Base-by-base conservation (phyloP, 2,888 invertebrate genomes). In the Eupithecia pulchellata region DNA sequence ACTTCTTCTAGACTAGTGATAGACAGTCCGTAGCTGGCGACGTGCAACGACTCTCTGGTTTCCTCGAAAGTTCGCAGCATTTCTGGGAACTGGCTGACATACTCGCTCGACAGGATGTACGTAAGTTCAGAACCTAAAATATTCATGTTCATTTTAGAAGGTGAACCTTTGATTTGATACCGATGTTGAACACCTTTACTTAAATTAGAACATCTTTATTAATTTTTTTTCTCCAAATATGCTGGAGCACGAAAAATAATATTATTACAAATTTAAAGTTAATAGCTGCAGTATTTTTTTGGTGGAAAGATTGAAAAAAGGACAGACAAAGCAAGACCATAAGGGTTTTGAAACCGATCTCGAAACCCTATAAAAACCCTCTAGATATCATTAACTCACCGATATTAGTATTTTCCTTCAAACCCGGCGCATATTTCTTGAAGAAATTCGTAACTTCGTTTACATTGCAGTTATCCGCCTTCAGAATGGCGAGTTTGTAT, bases 1-100 rank as follows among this genome's bases (percentile, higher is more conserved):
- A 98, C 98, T 92, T 98, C 98, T 91, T 98, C 98, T 86, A 98
- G 95, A n/a, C 97, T 98, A 2, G 98, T 98, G 29, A 98, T 95
- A 1, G 98, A 97, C 9, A 98, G 96, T 2, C 98, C 98, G 85
- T 97, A 98, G 81, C 97, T 97, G 55, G 95, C 95, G 47, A 98
- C 94, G 8, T 95, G 95, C 20, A 98, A 90, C 0, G 89, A 83
- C 0, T 91, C 86, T 64, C 95, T 95, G 47, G 94, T 90, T 0
- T 91, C 85, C 83, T 98, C 97, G 67, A 98, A 92, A 57, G 96
- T 95, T 68, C 94, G 91, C 64, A 98, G 95, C 95, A 98, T 95
- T 27, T 94, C 90, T 65, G 97, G 96, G 84, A 97, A 97, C 64
- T 94, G 89, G 57, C 88, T 86, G 0, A 96, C 95, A 72, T 96